Evolutionary conservation across 2,888 invertebrate genomes (phyloP).

Genomic region (Andricus curvator): DNA sequence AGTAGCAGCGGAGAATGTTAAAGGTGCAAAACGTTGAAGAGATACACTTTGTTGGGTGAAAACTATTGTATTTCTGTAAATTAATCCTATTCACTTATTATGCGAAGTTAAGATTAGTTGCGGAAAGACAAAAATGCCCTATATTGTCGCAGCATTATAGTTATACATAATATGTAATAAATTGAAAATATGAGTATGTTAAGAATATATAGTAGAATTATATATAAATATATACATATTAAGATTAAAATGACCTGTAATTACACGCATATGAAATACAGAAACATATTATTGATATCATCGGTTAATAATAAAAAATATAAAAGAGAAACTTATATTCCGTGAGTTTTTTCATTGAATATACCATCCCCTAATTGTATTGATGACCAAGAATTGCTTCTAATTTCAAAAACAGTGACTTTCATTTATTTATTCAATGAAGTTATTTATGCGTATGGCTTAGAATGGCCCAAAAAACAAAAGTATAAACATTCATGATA

Average conservation of each 20-base stretch:
- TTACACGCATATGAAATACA: conserved; percentile 68
- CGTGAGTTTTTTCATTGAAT: neutral
- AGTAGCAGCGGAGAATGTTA: neutral
- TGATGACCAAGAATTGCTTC: neutral
- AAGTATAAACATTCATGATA: no score
- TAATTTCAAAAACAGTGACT: neutral
- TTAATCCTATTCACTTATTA: conserved; percentile 29
- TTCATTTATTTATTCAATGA: no score
- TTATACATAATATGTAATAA: conserved; percentile 26
- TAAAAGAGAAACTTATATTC: conserved; percentile 25
- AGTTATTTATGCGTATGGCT: no score
- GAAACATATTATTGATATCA: conserved; percentile 68
- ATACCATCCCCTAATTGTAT: neutral
- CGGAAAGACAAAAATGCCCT: conserved; percentile 18
- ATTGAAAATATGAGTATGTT: conserved; percentile 55
- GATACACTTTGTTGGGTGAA: conserved; percentile 10
- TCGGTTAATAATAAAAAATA: conserved; percentile 61
- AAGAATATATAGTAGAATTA: conserved; percentile 48
- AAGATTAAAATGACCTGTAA: conserved; percentile 67
- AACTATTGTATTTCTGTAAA: conserved; percentile 38
- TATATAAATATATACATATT: conserved; percentile 59
- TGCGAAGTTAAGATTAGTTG: conserved; percentile 29
- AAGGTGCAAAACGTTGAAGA: neutral
- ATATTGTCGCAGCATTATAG: conserved; percentile 20
- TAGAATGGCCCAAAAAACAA: no score